Evolutionary conservation across 2,888 invertebrate genomes (phyloP).

Genomic region (Noctua comes): DNA sequence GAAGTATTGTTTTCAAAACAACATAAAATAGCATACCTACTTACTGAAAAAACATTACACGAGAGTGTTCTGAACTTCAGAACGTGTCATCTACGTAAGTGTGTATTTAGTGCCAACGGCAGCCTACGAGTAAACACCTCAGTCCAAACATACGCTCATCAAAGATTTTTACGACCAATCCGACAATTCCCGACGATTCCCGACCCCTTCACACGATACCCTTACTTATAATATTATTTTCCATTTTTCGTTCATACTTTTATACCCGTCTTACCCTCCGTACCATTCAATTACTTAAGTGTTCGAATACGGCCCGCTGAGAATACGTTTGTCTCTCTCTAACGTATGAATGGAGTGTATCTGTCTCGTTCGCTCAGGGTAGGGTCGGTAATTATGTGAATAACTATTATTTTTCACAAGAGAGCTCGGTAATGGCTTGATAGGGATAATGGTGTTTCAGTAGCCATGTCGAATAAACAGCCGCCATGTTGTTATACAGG

Average conservation of each 20-base stretch:
- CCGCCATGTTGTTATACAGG: slow-evolving; percentile 79
- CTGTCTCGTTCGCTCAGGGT: slow-evolving; percentile 74
- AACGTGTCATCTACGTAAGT: slow-evolving; percentile 51
- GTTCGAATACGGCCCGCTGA: slow-evolving; percentile 78
- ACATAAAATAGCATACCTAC: slow-evolving; percentile 15
- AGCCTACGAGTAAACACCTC: slow-evolving; percentile 63
- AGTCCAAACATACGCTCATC: slow-evolving; percentile 63
- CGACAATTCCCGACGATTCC: slow-evolving; percentile 66
- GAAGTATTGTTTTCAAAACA: slow-evolving; percentile 36
- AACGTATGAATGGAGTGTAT: slow-evolving; percentile 64
- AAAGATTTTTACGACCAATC: slow-evolving; percentile 62
- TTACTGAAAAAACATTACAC: slow-evolving; percentile 39
- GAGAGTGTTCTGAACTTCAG: slow-evolving; percentile 41
- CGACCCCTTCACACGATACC: slow-evolving; percentile 78
- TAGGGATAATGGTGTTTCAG: slow-evolving; percentile 83
- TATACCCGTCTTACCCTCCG: slow-evolving; percentile 81
- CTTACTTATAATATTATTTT: slow-evolving; percentile 86
- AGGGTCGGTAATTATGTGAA: slow-evolving; percentile 87
- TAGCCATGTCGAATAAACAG: slow-evolving; percentile 71
- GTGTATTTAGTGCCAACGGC: slow-evolving; percentile 53
- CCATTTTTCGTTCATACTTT: slow-evolving; percentile 83
- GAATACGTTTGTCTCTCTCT: slow-evolving; percentile 77
- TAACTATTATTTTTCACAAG: slow-evolving; percentile 89
- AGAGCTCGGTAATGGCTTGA: slow-evolving; percentile 84
- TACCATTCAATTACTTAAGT: slow-evolving; percentile 90